These are phyloP conservation scores for Ctenosaura bakeri DNA, from an alignment of 2,797 vertebrate genomes.

Conservation along the genomic window DNA sequence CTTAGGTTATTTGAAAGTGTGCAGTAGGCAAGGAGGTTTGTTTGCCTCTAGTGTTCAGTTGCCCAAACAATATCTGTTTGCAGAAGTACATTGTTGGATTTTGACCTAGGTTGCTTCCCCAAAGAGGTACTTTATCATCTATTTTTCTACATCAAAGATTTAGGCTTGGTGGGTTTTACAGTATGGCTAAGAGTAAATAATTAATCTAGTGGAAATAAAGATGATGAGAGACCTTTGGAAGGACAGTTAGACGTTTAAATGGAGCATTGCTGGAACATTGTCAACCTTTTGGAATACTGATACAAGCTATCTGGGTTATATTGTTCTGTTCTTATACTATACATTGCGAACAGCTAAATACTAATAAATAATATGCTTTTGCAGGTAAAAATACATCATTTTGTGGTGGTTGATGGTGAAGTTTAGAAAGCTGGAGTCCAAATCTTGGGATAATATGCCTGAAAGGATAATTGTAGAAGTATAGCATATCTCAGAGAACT, in stretches of 20 bases:
- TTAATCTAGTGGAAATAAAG: background rate
- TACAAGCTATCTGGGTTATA: background rate
- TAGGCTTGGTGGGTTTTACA: background rate
- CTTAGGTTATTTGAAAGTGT: too few species aligned
- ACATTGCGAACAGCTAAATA: background rate
- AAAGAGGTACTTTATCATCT: background rate
- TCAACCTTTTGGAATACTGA: background rate
- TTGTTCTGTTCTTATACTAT: conserved; percentile 4
- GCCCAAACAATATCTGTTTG: too few species aligned
- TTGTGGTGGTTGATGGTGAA: background rate
- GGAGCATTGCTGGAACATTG: too few species aligned
- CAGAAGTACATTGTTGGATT: too few species aligned
- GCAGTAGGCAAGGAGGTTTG: background rate
- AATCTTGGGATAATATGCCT: background rate
- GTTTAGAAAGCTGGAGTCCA: background rate
- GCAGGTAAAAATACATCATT: too few species aligned
- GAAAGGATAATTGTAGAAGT: background rate
- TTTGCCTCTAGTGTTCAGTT: background rate
- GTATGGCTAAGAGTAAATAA: conserved; percentile 8
- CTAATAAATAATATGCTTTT: background rate
- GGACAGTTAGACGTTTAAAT: background rate
- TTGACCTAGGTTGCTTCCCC: background rate
- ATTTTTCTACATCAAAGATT: background rate
- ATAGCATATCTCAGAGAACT: background rate
- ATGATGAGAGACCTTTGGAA: conserved; percentile 11